These are phyloP conservation scores for Anabas testudineus DNA, from an alignment of 2,797 vertebrate genomes.

Conservation along the genomic window DNA sequence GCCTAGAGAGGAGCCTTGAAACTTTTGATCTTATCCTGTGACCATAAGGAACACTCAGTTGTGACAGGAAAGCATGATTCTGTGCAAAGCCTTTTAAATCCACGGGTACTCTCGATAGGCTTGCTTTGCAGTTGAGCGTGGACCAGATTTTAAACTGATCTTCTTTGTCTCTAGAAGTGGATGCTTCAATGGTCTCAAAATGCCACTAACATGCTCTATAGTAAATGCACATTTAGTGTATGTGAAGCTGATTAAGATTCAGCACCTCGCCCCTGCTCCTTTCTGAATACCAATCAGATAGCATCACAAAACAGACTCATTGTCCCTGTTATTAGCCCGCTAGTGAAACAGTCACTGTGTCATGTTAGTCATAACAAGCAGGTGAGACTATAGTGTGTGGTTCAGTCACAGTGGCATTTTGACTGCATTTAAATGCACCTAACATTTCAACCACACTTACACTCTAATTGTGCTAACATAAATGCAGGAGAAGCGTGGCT, in stretches of 20 bases:
- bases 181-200: constrained; percentile 16
- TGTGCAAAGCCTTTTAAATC: constrained; percentile 36
- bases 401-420: constrained; percentile 14
- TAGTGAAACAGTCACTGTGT: constrained; percentile 34
- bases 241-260: constrained; percentile 33
- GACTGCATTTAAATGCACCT: constrained; percentile 34
- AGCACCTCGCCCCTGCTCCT: neutral
- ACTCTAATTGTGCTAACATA: constrained; percentile 35
- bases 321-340: constrained; percentile 40
- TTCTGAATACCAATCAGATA: constrained; percentile 29
- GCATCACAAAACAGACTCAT: constrained; percentile 28
- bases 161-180: constrained; percentile 24
- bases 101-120: constrained; percentile 8
- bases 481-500: constrained; percentile 44
- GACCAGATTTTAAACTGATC: constrained; percentile 19
- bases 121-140: constrained; percentile 11
- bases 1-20: constrained; percentile 3
- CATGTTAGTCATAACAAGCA: constrained; percentile 52
- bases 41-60: constrained; percentile 11
- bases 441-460: constrained; percentile 14
- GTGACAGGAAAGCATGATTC: constrained; percentile 5
- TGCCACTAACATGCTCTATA: neutral
- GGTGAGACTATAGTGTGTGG: constrained; percentile 2
- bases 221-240: constrained; percentile 1
- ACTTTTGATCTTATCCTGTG: constrained; percentile 17